Evolutionary conservation across 2,888 invertebrate species (phyloP).

Genomic region (Caenorhabditis virilis): DNA sequence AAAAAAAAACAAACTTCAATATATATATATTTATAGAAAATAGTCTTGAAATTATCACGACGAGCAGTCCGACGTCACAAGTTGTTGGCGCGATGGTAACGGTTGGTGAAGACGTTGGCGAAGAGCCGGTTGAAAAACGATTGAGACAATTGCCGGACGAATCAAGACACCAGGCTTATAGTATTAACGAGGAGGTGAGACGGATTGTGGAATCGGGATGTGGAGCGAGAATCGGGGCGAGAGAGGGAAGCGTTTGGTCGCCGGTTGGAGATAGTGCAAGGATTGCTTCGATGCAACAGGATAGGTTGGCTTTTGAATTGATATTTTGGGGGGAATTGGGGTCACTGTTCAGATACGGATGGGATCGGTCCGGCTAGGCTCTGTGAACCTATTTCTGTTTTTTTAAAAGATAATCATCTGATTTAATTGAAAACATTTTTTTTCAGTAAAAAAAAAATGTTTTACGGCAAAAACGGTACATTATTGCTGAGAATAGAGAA

Average conservation of each 20-base stretch:
- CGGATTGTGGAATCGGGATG: conserved; percentile 23
- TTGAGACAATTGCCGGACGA: conserved; percentile 58
- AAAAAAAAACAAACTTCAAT: conserved; percentile 2
- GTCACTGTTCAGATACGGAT: too few relatives aligned
- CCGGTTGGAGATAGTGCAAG: conserved; percentile 1
- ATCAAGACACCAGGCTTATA: too few relatives aligned
- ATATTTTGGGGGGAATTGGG: background rate
- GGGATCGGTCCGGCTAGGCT: too few relatives aligned
- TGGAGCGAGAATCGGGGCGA: background rate
- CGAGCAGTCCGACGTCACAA: background rate
- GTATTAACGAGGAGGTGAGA: conserved; percentile 44
- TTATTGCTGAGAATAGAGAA: too few relatives aligned
- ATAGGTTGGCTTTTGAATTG: background rate
- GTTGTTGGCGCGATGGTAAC: conserved; percentile 7
- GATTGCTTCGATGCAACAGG: background rate
- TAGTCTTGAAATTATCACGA: conserved; percentile 6
- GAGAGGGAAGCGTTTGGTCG: conserved; percentile 15
- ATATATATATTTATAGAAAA: too few relatives aligned
- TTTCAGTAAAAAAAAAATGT: background rate
- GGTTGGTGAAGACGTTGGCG: conserved; percentile 33
- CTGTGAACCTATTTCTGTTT: background rate
- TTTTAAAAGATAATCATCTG: too few relatives aligned
- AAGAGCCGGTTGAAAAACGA: conserved; percentile 57
- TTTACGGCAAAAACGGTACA: too few relatives aligned
- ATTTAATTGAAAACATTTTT: background rate